A percentile compares a stretch with the other conserved stretches of the same genome.
phyloP scores from a whole-genome alignment of 2,888 invertebrate genomes.

The Nomada goodeniana region DNA sequence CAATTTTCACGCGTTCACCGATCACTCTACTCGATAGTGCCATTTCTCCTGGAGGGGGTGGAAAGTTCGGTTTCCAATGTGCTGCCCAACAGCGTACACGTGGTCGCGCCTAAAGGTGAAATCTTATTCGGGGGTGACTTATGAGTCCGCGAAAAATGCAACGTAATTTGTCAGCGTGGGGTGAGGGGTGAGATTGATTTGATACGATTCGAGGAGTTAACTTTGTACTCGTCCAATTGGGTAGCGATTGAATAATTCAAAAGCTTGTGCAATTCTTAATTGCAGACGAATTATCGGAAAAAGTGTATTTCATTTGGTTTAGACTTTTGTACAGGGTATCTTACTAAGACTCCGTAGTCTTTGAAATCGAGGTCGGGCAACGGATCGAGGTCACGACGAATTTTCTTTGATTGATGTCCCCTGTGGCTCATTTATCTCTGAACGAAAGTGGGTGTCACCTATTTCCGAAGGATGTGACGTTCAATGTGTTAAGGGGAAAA shows the following conservation, averaged over 20 bases:
- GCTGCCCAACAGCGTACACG: constrained; percentile 11
- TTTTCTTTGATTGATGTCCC: constrained; percentile 36
- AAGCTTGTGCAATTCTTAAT: too few relatives aligned
- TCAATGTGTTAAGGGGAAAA: constrained; percentile 12
- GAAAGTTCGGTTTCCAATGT: constrained; percentile 39
- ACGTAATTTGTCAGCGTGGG: constrained; percentile 19
- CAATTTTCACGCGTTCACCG: constrained; percentile 63
- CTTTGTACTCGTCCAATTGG: not conserved
- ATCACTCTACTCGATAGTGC: constrained; percentile 36
- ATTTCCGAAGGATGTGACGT: constrained; percentile 7
- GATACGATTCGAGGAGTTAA: not conserved
- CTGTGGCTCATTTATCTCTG: constrained; percentile 23
- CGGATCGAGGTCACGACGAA: constrained; percentile 12
- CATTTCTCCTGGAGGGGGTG: not conserved
- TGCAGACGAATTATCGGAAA: too few relatives aligned
- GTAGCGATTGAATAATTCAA: not conserved
- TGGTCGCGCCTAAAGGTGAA: constrained; percentile 36
- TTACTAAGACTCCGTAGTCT: too few relatives aligned
- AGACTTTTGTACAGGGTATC: not conserved
- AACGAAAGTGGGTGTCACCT: constrained; percentile 21
- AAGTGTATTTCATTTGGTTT: not conserved
- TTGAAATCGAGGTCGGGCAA: not conserved
- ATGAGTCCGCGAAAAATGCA: constrained; percentile 30
- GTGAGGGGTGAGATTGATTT: not conserved
- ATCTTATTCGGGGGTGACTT: constrained; percentile 48